Base-by-base conservation (phyloP, 1,140 invertebrate species). In the Drosophila neocordata region DNA sequence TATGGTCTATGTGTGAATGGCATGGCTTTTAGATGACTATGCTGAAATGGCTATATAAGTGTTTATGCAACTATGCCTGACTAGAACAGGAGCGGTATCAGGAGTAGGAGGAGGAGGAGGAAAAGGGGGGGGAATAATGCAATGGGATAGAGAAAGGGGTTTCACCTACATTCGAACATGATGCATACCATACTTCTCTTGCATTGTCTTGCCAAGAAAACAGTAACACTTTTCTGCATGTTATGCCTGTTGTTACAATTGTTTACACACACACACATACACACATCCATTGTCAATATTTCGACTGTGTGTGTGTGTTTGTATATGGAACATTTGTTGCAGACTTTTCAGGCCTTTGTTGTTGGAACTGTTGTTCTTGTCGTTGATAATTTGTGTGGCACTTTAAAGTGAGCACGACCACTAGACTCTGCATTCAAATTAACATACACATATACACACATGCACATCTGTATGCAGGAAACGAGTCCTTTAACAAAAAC, bases 151-250 rank as follows among this genome's bases (percentile, higher is more conserved):
- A 55, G 41, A 31, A 31, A 56, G 13, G 51, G 41, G 37, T 37
- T 67, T 65, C 56, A 67, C 65, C 58, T 22, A 38, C 31, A 44
- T 27, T 38, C n/a, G 5, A 34, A 34, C 59, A 18, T 18, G 31
- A 57, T 15, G 27, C 27, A 8, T 35, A 20, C 44, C 71, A 51
- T 73, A 41, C 72, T 62, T 58, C 55, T 52, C 48, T 64, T 79
- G 70, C 65, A 56, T 70, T 61, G 65, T 73, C 70, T 72, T 73
- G 83, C 83, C 78, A 83, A 83, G 83, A 83, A 87, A 88, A 89
- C 75, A 79, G 75, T 83, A 84, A 88, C 82, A 87, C 75, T 87
- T 87, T 88, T 83, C 83, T 77, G 82, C 82, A 79, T 87, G 82
- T 87, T 87, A 79, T 81, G 79, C 53, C 79, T 88, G 83, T 87